Conservation (phyloP, 2,888 invertebrate species). For the Perizoma affinitatum region DNA sequence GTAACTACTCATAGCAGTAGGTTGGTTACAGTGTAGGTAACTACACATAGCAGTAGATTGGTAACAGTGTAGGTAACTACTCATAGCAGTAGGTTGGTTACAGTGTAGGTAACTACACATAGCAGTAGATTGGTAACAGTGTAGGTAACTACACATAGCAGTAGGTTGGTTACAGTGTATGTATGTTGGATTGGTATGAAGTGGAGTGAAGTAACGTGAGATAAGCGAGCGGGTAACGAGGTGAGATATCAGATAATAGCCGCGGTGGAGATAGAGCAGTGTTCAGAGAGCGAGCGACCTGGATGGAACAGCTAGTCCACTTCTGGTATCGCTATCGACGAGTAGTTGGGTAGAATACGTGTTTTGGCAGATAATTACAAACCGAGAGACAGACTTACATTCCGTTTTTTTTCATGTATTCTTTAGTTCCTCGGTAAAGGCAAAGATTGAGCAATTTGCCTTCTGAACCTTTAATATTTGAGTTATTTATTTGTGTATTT, state of each 20-base stretch:
- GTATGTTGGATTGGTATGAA: neutral
- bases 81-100: neutral
- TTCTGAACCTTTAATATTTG: too few species aligned
- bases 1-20: neutral
- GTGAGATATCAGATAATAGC: conserved; percentile 24
- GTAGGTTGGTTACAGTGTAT: neutral
- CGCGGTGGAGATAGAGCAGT: conserved; percentile 17
- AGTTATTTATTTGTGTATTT: too few species aligned
- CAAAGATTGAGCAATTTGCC: too few species aligned
- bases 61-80: neutral
- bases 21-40: neutral
- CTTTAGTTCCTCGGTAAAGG: too few species aligned
- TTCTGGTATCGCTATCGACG: neutral
- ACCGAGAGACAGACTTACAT: too few species aligned
- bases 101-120: too few species aligned
- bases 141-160: neutral
- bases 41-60: too few species aligned
- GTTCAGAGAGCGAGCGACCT: conserved; percentile 6
- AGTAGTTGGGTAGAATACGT: neutral
- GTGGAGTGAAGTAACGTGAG: neutral
- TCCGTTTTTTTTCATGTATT: too few species aligned
- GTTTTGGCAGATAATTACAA: too few species aligned
- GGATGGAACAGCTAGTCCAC: conserved; percentile 11
- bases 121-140: too few species aligned
- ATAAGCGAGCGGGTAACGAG: conserved; percentile 12